phyloP scores from a whole-genome alignment of 92 coral and sea anemone genomes.

The Bergia sp. region DNA sequence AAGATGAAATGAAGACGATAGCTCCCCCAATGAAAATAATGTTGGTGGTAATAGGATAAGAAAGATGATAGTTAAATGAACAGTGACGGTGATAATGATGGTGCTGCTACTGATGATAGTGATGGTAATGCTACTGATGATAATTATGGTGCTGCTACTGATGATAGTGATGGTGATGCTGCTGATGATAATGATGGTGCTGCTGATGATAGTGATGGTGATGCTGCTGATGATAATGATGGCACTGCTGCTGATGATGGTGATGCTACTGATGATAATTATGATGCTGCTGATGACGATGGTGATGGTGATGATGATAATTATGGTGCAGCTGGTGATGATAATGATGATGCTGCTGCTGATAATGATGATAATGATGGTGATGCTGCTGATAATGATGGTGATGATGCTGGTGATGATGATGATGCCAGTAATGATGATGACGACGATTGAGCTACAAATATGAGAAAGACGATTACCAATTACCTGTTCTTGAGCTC shows the following conservation, averaged over 20 bases:
- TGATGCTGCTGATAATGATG: not conserved
- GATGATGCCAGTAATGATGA: not conserved
- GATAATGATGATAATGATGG: not conserved
- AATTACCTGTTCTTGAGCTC: slow-evolving; percentile 79
- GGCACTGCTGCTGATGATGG: not conserved
- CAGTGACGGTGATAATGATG: no score
- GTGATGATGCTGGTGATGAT: not conserved
- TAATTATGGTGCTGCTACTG: not conserved
- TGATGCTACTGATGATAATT: not conserved
- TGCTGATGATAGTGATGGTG: slow-evolving; percentile 2
- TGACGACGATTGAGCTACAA: not conserved
- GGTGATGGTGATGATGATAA: slow-evolving; percentile 3
- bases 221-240: slow-evolving; percentile 15
- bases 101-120: no score
- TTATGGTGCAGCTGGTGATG: not conserved
- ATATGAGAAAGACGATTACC: not conserved
- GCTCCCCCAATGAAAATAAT: not conserved
- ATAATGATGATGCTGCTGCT: not conserved
- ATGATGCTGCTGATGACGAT: not conserved
- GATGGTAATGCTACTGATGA: no score
- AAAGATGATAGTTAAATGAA: no score
- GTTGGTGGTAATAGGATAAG: not conserved
- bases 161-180: not conserved
- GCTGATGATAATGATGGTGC: slow-evolving; percentile 4
- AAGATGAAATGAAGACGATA: not conserved